Percentiles rank a stretch among this genome's conserved stretches.
phyloP scores from a whole-genome alignment of 2,113 vertebrate genomes.

The Sorex fumeus region DNA sequence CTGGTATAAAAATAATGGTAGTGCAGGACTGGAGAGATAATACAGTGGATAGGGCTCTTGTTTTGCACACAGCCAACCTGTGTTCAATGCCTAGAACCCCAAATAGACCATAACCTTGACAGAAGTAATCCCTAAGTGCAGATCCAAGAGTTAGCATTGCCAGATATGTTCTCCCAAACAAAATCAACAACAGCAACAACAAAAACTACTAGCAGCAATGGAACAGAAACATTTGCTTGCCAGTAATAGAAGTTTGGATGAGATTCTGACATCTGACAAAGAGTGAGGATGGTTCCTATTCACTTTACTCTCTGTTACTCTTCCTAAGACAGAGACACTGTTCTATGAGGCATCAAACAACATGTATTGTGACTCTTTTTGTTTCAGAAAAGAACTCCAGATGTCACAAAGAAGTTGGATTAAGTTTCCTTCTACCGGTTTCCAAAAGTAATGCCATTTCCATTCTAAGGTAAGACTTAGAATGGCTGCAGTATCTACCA shows the following conservation, averaged over 20 bases:
- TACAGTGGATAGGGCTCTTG: too few relatives aligned
- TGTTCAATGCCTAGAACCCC: too few relatives aligned
- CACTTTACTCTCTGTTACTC: background rate
- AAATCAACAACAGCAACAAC: too few relatives aligned
- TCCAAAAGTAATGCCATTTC: background rate
- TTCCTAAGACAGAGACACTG: background rate
- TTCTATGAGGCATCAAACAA: background rate
- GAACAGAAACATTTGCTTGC: background rate
- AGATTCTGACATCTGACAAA: background rate
- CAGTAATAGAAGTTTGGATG: background rate
- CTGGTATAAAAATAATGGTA: background rate
- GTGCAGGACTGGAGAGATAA: too few relatives aligned
- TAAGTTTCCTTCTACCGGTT: background rate
- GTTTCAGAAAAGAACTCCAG: background rate
- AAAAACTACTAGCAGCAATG: too few relatives aligned
- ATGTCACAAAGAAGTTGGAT: background rate
- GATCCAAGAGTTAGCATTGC: too few relatives aligned
- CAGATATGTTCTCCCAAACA: too few relatives aligned
- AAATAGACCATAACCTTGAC: too few relatives aligned
- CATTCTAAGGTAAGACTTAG: background rate
- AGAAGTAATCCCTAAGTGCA: too few relatives aligned
- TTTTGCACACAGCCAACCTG: too few relatives aligned
- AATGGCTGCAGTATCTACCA: background rate
- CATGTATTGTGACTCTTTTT: background rate
- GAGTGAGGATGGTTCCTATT: background rate